Evolutionary conservation across 2,888 invertebrate genomes (phyloP).

Genomic region (Hylaea fasciaria): DNA sequence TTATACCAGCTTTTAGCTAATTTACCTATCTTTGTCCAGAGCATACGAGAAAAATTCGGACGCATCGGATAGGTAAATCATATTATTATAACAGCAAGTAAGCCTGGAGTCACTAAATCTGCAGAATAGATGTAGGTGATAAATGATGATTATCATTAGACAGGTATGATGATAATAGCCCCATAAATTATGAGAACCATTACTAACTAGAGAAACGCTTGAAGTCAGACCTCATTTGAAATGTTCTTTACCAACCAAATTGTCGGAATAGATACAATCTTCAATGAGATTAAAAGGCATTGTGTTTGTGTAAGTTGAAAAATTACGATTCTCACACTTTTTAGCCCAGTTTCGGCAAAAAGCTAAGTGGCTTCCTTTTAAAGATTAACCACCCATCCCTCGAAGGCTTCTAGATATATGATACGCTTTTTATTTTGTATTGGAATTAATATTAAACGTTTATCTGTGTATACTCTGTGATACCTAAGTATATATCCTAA

Average conservation of each 20-base stretch:
- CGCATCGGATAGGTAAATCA: too few species aligned
- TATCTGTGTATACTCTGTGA: not conserved
- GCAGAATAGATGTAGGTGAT: too few species aligned
- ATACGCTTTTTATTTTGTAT: constrained; percentile 5
- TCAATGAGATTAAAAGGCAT: constrained; percentile 28
- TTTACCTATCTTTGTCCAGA: too few species aligned
- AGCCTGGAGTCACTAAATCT: too few species aligned
- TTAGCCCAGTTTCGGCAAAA: constrained; percentile 30
- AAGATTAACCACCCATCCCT: constrained; percentile 3
- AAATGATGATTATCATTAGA: not conserved
- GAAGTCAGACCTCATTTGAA: constrained; percentile 18
- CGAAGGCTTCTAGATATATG: constrained; percentile 8
- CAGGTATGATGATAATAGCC: constrained; percentile 5
- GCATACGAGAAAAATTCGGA: too few species aligned
- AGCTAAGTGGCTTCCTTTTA: constrained; percentile 28
- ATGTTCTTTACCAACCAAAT: constrained; percentile 9
- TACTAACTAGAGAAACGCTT: constrained; percentile 18
- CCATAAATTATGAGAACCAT: constrained; percentile 12
- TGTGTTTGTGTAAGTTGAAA: constrained; percentile 27
- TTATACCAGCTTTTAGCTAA: too few species aligned
- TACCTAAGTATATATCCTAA: too few species aligned
- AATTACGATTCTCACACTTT: constrained; percentile 29
- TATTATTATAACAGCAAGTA: too few species aligned
- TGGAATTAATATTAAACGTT: not conserved
- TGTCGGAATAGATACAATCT: constrained; percentile 28